A percentile compares a stretch with the other conserved stretches of the same genome.
These are phyloP conservation scores for Brachionus asplanchnoidis DNA, from an alignment of 1,140 invertebrate species.

Conservation along the genomic window DNA sequence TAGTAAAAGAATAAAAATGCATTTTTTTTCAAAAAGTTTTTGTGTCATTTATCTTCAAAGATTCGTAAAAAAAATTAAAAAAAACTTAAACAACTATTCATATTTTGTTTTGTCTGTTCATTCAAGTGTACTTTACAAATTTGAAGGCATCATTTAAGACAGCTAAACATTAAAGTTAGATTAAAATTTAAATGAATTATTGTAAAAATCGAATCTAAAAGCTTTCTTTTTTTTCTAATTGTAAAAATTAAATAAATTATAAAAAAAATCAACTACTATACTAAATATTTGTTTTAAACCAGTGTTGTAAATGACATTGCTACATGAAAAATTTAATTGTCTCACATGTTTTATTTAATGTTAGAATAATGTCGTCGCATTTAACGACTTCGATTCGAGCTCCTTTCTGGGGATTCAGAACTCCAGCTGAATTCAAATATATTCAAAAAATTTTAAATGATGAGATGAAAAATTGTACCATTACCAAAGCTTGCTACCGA, in stretches of 20 bases:
- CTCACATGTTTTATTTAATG: background rate
- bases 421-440: background rate
- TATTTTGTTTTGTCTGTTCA: background rate
- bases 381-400: background rate
- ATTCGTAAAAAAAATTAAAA: background rate
- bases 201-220: background rate
- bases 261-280: background rate
- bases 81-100: background rate
- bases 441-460: background rate
- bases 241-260: background rate
- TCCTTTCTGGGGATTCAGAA: slow-evolving; percentile 4
- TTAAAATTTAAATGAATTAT: background rate
- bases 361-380: background rate
- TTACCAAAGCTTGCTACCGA: background rate
- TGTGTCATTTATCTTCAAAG: background rate
- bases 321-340: background rate
- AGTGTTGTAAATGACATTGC: background rate
- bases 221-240: background rate
- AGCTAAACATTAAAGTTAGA: background rate
- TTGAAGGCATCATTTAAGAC: background rate
- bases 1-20: background rate
- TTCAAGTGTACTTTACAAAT: background rate
- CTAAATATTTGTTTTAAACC: background rate
- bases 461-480: background rate
- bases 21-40: background rate